phyloP scores from a whole-genome alignment of 2,797 vertebrate species.

The Danio kyathit region DNA sequence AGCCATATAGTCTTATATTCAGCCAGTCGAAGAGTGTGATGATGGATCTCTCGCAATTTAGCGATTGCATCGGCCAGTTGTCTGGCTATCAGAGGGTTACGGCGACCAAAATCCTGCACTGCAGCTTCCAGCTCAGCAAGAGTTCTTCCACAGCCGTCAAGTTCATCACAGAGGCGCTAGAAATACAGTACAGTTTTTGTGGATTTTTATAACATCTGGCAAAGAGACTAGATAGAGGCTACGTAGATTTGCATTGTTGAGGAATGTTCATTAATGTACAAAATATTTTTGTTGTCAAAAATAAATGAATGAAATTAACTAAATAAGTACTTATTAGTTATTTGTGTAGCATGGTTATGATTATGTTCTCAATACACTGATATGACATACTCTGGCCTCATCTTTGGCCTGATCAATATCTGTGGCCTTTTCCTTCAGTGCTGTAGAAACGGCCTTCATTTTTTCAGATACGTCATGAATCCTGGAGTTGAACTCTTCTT shows the following conservation, averaged over 20 bases:
- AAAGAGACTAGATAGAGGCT: too few species aligned
- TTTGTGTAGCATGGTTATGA: background rate
- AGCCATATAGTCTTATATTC: conserved; percentile 87
- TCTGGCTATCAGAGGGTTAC: conserved; percentile 86
- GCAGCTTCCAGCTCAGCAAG: conserved; percentile 88
- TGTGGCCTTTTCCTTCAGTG: conserved; percentile 87
- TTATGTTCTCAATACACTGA: background rate
- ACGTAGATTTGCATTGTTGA: too few species aligned
- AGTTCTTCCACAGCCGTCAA: conserved; percentile 86
- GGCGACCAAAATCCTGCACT: conserved; percentile 91
- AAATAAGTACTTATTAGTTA: background rate
- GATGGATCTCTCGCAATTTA: conserved; percentile 87
- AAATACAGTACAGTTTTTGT: background rate
- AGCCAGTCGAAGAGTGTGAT: conserved; percentile 85
- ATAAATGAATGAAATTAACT: too few species aligned
- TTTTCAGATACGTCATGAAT: conserved; percentile 87
- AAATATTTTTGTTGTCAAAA: too few species aligned
- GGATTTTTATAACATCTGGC: too few species aligned
- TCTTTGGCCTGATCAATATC: conserved; percentile 88
- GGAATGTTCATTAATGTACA: too few species aligned
- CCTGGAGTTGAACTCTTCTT: conserved; percentile 88
- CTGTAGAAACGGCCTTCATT: conserved; percentile 84
- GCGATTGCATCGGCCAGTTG: conserved; percentile 87
- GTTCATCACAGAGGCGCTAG: conserved; percentile 88
- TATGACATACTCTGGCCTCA: conserved; percentile 87